These are phyloP conservation scores for Lamproptera curius DNA, from an alignment of 2,888 invertebrate species.

Conservation along the genomic window DNA sequence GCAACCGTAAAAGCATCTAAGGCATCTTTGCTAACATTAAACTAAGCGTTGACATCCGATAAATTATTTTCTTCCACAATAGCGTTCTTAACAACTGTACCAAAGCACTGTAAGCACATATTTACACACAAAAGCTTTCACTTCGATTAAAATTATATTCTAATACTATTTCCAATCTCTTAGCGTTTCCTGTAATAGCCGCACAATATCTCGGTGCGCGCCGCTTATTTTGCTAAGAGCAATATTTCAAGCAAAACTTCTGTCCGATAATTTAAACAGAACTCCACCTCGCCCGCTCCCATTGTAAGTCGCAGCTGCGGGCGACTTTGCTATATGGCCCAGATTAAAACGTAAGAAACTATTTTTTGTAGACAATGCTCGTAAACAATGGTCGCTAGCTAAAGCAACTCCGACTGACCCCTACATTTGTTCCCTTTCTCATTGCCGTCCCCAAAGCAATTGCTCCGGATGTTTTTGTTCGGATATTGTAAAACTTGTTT, in stretches of 20 bases:
- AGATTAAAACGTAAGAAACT: slow-evolving; percentile 30
- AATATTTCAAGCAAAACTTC: slow-evolving; percentile 22
- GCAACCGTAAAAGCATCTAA: too few species aligned
- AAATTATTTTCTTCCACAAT: background rate
- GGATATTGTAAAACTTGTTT: slow-evolving; percentile 13
- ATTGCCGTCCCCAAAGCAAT: slow-evolving; percentile 22
- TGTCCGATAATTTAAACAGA: slow-evolving; percentile 23
- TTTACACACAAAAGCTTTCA: background rate
- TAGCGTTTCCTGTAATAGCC: slow-evolving; percentile 9
- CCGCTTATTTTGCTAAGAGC: slow-evolving; percentile 20
- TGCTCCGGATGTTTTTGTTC: slow-evolving; percentile 20
- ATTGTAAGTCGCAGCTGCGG: slow-evolving; percentile 21
- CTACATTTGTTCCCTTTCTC: slow-evolving; percentile 27
- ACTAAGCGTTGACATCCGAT: too few species aligned
- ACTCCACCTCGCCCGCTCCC: slow-evolving; percentile 18
- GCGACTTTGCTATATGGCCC: slow-evolving; percentile 25
- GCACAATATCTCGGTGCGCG: slow-evolving; percentile 12
- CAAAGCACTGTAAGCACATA: background rate
- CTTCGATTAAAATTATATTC: slow-evolving; percentile 4
- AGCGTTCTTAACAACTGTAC: background rate
- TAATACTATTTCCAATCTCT: slow-evolving; percentile 12
- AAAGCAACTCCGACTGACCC: slow-evolving; percentile 30
- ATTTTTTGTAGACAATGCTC: slow-evolving; percentile 29
- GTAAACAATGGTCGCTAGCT: slow-evolving; percentile 32
- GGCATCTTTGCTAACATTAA: too few species aligned